Evolutionary conservation across 2,888 invertebrate species (phyloP), one percentile per base, ranked within the genome.

Genomic region (Craniophora ligustri): DNA sequence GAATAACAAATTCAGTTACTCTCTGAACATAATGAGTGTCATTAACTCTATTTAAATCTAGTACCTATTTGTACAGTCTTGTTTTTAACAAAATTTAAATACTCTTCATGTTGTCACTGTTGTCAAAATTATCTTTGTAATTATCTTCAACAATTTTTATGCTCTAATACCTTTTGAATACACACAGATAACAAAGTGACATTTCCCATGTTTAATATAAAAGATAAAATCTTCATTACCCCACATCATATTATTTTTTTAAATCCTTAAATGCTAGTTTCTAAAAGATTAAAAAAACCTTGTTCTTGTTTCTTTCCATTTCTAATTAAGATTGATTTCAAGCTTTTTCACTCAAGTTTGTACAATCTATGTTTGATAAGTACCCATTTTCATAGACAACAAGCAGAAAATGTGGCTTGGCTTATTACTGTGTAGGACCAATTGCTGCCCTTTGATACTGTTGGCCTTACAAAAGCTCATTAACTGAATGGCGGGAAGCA

Each of bases 401-500:
- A 32, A 44, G 5, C 26, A n/a, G 10, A 10, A 16, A 36, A 23
- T 23, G 7, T 28, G 6, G 21, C 66, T 50, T 34, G 31, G 26
- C 7, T 34, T 41, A 41, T 30, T 45, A 15, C 23, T 5, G 11
- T 23, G 31, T 47, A 53, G 49, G 32, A 53, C 35, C 41, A 56
- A 51, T 42, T 21, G 31, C 36, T 18, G 16, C 47, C 21, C 34
- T 65, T 55, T 49, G 61, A 50, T 28, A 26, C 51, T 34, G 16
- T 51, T 53, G 45, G 36, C 36, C 54, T 36, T 36, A 48, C 46
- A 63, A 63, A 68, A 67, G 16, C 54, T 64, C 50, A 50, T 65
- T 65, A 61, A 28, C 31, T 58, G 46, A 61, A 57, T 50, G 38
- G 55, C 34, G 35, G 26, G 38, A 39, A 49, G 5, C 28, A 38